Evolutionary conservation across 2,797 vertebrate genomes (phyloP).

Genomic region (Enteromius paludinosus): DNA sequence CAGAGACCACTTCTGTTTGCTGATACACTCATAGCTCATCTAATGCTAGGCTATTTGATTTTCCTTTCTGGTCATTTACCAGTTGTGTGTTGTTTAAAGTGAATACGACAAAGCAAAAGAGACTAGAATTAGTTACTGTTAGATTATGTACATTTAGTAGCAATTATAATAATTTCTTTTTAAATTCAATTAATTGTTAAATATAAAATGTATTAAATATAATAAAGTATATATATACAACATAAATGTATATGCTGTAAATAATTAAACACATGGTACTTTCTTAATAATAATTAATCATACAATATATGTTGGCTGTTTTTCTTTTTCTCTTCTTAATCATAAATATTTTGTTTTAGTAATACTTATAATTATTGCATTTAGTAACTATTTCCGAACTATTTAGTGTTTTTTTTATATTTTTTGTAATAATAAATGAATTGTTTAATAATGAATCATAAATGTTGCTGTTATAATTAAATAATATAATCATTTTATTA

Average conservation of each 20-base stretch:
- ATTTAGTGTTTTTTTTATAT: neutral
- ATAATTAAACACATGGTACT: too few species aligned
- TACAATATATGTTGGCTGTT: neutral
- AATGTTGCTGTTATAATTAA: neutral
- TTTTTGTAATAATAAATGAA: too few species aligned
- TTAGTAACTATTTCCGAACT: neutral
- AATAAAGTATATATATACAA: neutral
- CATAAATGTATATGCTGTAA: neutral
- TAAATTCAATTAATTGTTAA: neutral
- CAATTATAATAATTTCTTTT: too few species aligned
- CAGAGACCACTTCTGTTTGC: neutral
- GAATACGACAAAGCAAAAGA: neutral
- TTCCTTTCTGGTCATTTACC: neutral
- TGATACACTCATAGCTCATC: neutral
- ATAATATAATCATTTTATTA: neutral
- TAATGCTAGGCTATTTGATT: neutral
- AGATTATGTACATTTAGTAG: too few species aligned
- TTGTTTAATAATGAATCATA: neutral
- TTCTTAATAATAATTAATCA: neutral
- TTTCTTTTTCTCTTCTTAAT: neutral
- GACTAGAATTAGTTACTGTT: neutral
- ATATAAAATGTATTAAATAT: neutral
- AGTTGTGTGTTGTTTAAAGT: neutral
- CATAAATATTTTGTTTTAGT: neutral
- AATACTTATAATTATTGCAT: neutral